Base-by-base conservation (phyloP, 2,113 vertebrate species). In the Nyctibius bracteatus region DNA sequence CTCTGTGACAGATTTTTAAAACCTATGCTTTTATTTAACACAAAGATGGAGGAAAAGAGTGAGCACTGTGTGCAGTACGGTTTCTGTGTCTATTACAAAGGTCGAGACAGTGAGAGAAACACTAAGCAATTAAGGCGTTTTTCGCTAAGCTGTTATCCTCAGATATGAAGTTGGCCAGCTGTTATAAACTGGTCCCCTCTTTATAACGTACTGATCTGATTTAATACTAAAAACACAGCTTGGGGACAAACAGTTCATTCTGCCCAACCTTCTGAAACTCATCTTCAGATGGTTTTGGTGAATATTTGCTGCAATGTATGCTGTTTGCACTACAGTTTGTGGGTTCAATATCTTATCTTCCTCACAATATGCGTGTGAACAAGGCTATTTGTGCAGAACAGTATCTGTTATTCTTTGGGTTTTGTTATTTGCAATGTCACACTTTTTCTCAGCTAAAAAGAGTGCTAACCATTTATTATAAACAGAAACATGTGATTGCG, bases 21-120 rank as follows among this genome's bases (percentile, higher is more conserved):
- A 92, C 10, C 25, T 41, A 66, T 81, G 72, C 1, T 20, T 41
- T 73, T 94, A 61, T 23, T 30, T 25, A 87, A 86, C 57, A 75
- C 39, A 43, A 67, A 92, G 75, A 59, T 86, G 61, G 88, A 97
- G 59, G 66, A 52, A 89, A 96, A 97, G 59, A 91, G 52, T 20
- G 58, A 95, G n/a, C 9, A 21, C 82, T 92, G 55, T 81, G 67
- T 39, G 54, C 67, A 86, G 71, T 79, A 91, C 22, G 10, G 25
- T 65, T 72, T 52, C 88, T 15, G 13, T 93, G 67, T 92, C 95
- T 96, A 70, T 71, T 67, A 81, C 54, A 52, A 83, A 51, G 78
- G 41, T 95, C 90, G 92, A 87, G 89, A 86, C 19, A 92, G 61
- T 87, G 91, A 81, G 96, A 92, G 72, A 74, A 93, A 87, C 78